phyloP scores from a whole-genome alignment of 2,888 invertebrate species.

The Cinara cedri region DNA sequence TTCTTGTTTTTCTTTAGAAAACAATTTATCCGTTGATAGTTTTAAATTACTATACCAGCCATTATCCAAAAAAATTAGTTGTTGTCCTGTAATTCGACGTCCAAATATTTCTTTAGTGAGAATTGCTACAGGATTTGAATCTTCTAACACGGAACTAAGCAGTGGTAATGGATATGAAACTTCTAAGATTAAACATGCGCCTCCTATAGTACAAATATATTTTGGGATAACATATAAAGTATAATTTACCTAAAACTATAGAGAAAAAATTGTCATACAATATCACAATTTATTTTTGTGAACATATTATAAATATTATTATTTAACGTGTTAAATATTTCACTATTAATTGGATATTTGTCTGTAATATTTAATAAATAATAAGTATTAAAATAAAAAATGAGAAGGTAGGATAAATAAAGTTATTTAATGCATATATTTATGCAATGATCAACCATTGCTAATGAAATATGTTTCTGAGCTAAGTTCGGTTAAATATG shows the following conservation, averaged over 20 bases:
- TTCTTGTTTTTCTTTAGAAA: conserved; percentile 49
- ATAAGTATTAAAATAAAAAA: too few relatives aligned
- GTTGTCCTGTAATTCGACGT: conserved; percentile 50
- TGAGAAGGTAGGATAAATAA: too few relatives aligned
- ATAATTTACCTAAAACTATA: not conserved
- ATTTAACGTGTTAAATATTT: too few relatives aligned
- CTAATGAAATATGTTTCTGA: too few relatives aligned
- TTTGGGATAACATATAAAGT: not conserved
- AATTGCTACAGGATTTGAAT: conserved; percentile 59
- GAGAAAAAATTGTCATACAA: too few relatives aligned
- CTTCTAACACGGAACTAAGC: conserved; percentile 60
- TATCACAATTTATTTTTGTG: too few relatives aligned
- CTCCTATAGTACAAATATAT: conserved; percentile 59
- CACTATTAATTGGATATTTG: too few relatives aligned
- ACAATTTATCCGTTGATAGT: not conserved
- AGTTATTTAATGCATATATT: too few relatives aligned
- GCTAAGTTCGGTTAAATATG: too few relatives aligned
- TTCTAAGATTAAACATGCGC: conserved; percentile 60
- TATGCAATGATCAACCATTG: too few relatives aligned
- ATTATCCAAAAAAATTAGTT: conserved; percentile 50
- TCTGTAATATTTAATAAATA: too few relatives aligned
- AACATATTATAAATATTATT: too few relatives aligned
- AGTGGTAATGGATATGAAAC: conserved; percentile 60
- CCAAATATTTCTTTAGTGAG: conserved; percentile 59
- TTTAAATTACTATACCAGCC: conserved; percentile 38